Evolutionary conservation across 2,113 vertebrate species (phyloP).

Genomic region (Coturnix japonica): DNA sequence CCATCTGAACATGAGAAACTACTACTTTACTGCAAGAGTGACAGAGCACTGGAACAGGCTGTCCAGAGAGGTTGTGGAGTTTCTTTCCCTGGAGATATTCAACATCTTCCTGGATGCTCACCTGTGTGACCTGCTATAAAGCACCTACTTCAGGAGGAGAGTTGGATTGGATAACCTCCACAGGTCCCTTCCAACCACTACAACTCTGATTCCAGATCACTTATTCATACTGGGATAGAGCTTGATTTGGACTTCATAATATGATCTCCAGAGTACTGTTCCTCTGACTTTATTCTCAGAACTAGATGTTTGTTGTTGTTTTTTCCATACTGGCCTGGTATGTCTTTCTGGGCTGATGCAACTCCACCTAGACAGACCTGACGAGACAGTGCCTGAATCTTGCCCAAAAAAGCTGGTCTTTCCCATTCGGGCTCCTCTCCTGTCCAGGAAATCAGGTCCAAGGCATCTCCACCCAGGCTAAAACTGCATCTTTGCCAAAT

Average conservation of each 20-base stretch:
- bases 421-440: background rate
- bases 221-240: background rate
- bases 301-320: background rate
- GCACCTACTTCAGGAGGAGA: background rate
- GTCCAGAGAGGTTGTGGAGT: background rate
- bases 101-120: background rate
- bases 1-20: background rate
- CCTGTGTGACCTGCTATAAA: background rate
- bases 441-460: background rate
- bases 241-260: background rate
- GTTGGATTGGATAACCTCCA: background rate
- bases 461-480: slow-evolving; percentile 37
- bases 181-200: background rate
- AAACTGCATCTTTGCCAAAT: background rate
- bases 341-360: slow-evolving; percentile 5
- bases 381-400: slow-evolving; percentile 16
- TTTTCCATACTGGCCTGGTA: background rate
- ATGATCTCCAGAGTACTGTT: background rate
- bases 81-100: background rate
- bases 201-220: background rate
- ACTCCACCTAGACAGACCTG: slow-evolving; percentile 19
- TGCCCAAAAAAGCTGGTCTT: background rate
- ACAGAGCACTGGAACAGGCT: background rate
- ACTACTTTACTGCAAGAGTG: background rate
- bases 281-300: background rate